Evolutionary conservation across 2,888 invertebrate species (phyloP).

Genomic region (Megaustenia siamemsis): DNA sequence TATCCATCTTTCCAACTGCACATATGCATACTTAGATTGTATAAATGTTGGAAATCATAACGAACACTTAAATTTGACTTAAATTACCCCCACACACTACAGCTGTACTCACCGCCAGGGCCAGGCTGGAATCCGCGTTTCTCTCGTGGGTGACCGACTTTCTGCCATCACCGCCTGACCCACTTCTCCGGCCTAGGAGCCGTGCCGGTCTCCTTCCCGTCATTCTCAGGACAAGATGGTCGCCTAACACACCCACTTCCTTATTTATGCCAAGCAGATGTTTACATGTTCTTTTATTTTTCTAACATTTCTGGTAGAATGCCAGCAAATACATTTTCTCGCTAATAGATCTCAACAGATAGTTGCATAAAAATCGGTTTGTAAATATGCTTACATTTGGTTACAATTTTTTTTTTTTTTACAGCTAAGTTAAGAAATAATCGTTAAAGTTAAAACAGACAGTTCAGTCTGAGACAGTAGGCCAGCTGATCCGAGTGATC

Average conservation of each 20-base stretch:
- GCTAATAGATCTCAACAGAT: no score
- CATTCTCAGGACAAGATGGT: slow-evolving; percentile 70
- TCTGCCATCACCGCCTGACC: slow-evolving; percentile 70
- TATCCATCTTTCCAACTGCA: neutral
- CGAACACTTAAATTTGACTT: neutral
- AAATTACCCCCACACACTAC: neutral
- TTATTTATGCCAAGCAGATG: neutral
- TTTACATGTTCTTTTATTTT: no score
- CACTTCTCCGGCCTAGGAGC: slow-evolving; percentile 61
- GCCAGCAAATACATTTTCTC: no score
- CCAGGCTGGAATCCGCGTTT: slow-evolving; percentile 64
- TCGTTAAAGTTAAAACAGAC: no score
- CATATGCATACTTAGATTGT: neutral
- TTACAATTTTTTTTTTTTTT: no score
- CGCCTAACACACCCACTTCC: slow-evolving; percentile 57
- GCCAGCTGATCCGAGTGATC: no score
- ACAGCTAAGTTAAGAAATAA: no score
- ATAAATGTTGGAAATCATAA: neutral
- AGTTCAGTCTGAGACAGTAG: no score
- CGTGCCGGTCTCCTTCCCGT: slow-evolving; percentile 59
- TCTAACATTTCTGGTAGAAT: no score
- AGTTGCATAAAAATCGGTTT: no score
- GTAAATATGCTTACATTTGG: no score
- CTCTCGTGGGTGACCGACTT: slow-evolving; percentile 76
- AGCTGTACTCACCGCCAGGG: slow-evolving; percentile 65